Evolutionary conservation across 2,113 vertebrate genomes (phyloP).

Genomic region (Candoia aspera): DNA sequence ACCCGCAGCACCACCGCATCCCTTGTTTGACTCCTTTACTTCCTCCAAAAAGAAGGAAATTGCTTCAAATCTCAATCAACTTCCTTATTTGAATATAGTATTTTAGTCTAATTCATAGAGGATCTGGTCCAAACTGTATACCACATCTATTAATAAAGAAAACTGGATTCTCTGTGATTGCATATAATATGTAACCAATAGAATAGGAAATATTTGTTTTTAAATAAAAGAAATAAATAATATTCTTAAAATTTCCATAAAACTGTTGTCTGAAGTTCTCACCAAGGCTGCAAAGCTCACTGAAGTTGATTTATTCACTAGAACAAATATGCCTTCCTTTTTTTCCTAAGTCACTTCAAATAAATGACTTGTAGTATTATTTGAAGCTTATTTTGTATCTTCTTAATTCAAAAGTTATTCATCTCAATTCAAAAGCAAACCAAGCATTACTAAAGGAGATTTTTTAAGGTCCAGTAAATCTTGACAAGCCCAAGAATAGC

Average conservation of each 20-base stretch:
- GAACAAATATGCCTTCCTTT: neutral
- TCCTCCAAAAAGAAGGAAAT: conserved; percentile 52
- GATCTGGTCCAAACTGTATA: neutral
- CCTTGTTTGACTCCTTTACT: conserved; percentile 45
- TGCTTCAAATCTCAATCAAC: conserved; percentile 46
- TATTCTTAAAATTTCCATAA: neutral
- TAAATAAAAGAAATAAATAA: neutral
- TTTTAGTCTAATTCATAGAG: conserved; percentile 2
- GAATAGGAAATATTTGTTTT: neutral
- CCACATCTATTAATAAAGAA: conserved; percentile 27
- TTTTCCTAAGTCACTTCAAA: neutral
- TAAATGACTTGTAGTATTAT: neutral
- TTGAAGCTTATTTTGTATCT: neutral
- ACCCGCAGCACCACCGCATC: too few species aligned
- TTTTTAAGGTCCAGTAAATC: neutral
- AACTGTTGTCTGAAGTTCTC: neutral
- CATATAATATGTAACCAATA: neutral
- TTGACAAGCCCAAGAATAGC: neutral
- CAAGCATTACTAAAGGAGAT: neutral
- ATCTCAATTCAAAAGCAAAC: neutral
- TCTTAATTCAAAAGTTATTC: neutral
- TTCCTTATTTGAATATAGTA: conserved; percentile 45
- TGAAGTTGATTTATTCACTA: neutral
- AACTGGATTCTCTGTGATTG: conserved; percentile 11
- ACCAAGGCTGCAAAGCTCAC: neutral